Percentiles rank a stretch among this genome's conserved stretches.
phyloP scores from a whole-genome alignment of 2,113 vertebrate species.

The Platycercus adscitus region DNA sequence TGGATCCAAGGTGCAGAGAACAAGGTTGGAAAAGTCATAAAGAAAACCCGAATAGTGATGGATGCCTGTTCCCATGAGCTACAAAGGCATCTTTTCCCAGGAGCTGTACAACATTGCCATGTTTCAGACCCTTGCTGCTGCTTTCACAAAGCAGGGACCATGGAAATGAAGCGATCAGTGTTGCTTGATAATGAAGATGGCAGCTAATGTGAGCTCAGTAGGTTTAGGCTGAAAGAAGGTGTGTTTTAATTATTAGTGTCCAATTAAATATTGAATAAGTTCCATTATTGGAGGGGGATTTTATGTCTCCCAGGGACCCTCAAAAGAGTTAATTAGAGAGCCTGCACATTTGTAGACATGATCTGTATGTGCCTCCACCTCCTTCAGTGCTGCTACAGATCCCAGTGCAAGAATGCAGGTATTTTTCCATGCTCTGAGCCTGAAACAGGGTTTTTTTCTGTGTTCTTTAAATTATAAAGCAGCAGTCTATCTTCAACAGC shows the following conservation, averaged over 20 bases:
- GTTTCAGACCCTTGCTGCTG: not conserved
- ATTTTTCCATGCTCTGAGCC: not conserved
- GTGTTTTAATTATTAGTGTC: constrained; percentile 67
- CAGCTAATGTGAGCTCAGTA: not conserved
- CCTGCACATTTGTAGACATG: constrained; percentile 16
- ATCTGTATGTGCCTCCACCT: not conserved
- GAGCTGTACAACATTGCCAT: not conserved
- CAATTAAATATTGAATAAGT: constrained; percentile 61
- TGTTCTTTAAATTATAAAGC: not conserved
- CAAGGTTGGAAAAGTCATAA: not conserved
- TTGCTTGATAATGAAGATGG: not conserved
- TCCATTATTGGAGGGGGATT: constrained; percentile 53
- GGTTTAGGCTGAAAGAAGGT: constrained; percentile 35
- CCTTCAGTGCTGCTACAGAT: not conserved
- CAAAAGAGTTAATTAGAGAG: constrained; percentile 55
- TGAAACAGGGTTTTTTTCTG: not conserved
- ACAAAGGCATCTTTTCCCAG: not conserved
- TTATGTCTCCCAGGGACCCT: constrained; percentile 18
- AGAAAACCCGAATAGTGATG: not conserved
- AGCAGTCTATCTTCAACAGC: not conserved
- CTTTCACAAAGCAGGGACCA: not conserved
- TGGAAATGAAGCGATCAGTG: not conserved
- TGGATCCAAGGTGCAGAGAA: too few relatives aligned
- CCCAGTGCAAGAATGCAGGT: not conserved
- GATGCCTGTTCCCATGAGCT: not conserved